A percentile compares a stretch with the other conserved stretches of the same genome.
Conservation (phyloP, 2,113 vertebrate species). For the Ammodytes marinus region DNA sequence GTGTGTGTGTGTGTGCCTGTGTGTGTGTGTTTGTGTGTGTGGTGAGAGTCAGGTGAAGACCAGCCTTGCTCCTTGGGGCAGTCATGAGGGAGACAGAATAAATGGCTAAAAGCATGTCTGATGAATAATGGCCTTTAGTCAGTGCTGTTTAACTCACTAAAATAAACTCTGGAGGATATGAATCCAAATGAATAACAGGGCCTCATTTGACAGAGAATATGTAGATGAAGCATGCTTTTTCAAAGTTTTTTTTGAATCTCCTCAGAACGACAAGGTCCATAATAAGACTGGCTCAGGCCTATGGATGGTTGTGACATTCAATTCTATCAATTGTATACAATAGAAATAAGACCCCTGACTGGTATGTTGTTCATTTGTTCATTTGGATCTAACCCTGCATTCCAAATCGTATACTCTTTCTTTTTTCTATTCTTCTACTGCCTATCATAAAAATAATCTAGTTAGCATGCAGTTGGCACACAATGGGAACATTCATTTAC, state of each 20-base stretch:
- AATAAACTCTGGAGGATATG: neutral
- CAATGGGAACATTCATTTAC: too few relatives aligned
- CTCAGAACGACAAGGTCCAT: neutral
- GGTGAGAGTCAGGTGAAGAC: constrained; percentile 48
- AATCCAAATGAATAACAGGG: neutral
- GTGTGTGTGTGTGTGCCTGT: constrained; percentile 3
- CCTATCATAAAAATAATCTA: too few relatives aligned
- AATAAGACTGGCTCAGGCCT: neutral
- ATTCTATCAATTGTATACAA: too few relatives aligned
- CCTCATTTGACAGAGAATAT: constrained; percentile 27
- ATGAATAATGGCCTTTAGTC: neutral
- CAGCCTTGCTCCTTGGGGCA: constrained; percentile 1
- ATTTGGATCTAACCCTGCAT: too few relatives aligned
- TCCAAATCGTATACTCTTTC: too few relatives aligned
- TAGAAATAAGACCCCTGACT: too few relatives aligned
- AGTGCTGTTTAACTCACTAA: neutral
- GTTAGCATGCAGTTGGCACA: too few relatives aligned
- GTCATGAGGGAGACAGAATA: neutral
- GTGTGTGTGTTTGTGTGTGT: constrained; percentile 14
- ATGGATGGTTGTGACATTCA: too few relatives aligned
- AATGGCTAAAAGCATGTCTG: neutral
- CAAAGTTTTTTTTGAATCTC: constrained; percentile 12
- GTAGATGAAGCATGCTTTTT: constrained; percentile 33
- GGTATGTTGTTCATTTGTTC: too few relatives aligned
- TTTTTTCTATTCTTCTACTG: too few relatives aligned